Conservation (phyloP, 2,113 vertebrate genomes). For the Pachyramphus minor region DNA sequence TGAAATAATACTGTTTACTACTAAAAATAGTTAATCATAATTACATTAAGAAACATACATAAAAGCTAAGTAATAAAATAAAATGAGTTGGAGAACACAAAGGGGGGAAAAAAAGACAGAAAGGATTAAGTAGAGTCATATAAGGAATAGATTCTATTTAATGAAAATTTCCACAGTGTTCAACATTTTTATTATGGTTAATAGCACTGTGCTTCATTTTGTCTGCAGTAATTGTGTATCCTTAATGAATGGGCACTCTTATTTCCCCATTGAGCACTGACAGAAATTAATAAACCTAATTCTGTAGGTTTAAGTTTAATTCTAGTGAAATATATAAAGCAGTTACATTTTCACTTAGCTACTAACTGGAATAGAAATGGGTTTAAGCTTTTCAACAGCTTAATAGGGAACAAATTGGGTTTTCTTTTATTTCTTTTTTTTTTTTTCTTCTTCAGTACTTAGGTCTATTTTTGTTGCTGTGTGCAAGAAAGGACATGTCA, state of each 20-base stretch:
- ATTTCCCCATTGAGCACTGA: conserved; percentile 83
- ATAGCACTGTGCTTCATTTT: conserved; percentile 83
- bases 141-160: conserved; percentile 85
- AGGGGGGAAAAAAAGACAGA: conserved; percentile 66
- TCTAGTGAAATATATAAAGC: conserved; percentile 86
- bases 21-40: conserved; percentile 81
- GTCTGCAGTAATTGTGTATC: conserved; percentile 83
- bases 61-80: conserved; percentile 82
- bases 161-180: conserved; percentile 86
- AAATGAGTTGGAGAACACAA: conserved; percentile 77
- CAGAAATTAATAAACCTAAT: conserved; percentile 88
- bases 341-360: conserved; percentile 83
- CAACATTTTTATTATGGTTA: conserved; percentile 88
- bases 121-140: conserved; percentile 85
- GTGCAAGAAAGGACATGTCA: conserved; percentile 43
- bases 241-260: conserved; percentile 82
- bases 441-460: not conserved
- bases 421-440: conserved; percentile 35
- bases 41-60: conserved; percentile 83
- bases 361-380: conserved; percentile 69
- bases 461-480: conserved; percentile 32
- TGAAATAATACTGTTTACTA: conserved; percentile 64
- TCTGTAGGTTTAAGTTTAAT: conserved; percentile 88
- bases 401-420: conserved; percentile 64
- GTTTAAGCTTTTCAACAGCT: conserved; percentile 71